Evolutionary conservation across 2,888 invertebrate genomes (phyloP).

Genomic region (Cosmorhoe ocellata): DNA sequence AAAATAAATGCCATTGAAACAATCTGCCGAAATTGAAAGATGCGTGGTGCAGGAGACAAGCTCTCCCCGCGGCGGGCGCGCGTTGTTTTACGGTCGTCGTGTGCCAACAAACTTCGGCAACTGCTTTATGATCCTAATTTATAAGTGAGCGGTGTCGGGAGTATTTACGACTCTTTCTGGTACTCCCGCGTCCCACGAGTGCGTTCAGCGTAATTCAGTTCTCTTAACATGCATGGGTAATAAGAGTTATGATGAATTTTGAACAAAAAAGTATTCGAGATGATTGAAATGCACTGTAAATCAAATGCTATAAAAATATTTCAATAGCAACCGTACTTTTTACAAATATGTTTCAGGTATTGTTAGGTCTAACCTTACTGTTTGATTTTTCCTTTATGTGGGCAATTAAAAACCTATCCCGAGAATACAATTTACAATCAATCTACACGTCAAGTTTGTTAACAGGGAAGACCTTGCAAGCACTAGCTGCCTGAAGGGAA

Average conservation of each 20-base stretch:
- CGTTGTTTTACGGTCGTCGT: constrained; percentile 78
- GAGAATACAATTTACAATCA: too few relatives aligned
- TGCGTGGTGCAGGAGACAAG: constrained; percentile 56
- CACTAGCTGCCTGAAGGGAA: constrained; percentile 51
- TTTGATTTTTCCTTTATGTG: too few relatives aligned
- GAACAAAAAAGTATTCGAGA: neutral
- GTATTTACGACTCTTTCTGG: constrained; percentile 78
- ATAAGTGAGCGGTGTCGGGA: constrained; percentile 78
- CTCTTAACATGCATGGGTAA: constrained; percentile 28
- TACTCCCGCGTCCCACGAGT: constrained; percentile 75
- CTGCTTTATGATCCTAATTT: constrained; percentile 83
- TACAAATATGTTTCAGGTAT: too few relatives aligned
- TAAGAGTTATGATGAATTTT: constrained; percentile 7
- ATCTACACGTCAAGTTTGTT: too few relatives aligned
- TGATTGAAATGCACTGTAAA: too few relatives aligned
- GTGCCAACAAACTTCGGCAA: constrained; percentile 79
- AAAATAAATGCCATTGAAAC: constrained; percentile 36
- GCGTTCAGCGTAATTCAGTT: constrained; percentile 51
- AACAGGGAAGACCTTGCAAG: constrained; percentile 55
- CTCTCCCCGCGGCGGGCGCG: constrained; percentile 55
- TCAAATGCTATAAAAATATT: too few relatives aligned
- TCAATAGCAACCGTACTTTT: too few relatives aligned
- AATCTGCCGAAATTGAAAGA: constrained; percentile 66
- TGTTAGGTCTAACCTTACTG: too few relatives aligned
- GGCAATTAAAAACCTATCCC: too few relatives aligned